Evolutionary conservation across 2,113 vertebrate species (phyloP), one percentile per base, ranked within the genome.

Genomic region (Trematocara unimaculatum): DNA sequence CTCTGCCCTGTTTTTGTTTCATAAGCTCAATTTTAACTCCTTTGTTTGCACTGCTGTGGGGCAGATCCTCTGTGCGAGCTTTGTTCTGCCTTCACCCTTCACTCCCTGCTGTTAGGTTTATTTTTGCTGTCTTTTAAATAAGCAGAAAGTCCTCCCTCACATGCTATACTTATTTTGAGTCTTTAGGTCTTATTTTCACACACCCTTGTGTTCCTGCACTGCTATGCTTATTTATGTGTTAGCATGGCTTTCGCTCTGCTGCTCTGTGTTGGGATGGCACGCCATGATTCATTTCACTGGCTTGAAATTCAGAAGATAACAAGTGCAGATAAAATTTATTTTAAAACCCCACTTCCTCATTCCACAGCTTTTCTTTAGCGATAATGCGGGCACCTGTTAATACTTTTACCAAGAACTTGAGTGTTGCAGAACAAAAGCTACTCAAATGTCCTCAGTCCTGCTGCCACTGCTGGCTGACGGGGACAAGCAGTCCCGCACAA

Each of bases 91-190:
- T 80, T 58, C 18, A 4, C 23, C 4, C 81, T 47, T 11, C 26
- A 55, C 55, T 4, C 31, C 64, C 84, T 8, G 5, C 67, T 62
- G 40, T 35, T 15, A 10, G 7, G 53, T 80, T 86, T 85, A 51
- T 77, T 81, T 87, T n/a, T 79, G 89, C 84, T 72, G 8, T 74
- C 7, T 83, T 88, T 86, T 15, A 87, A 88, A 91, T 93, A 87
- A 91, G 83, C 81, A 55, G 29, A 13, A 7, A 56, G 15, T 20
- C 74, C 62, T 6, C 67, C 40, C 29, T 80, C 64, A 20, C 51
- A 23, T 18, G 55, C 18, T 74, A 1, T 77, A 79, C 88, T 91
- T 89, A 62, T 81, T 89, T 88, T 84, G 51, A 55, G 84, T 38
- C 33, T 38, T 64, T 70, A 6, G 45, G 55, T 56, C 84, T 81